Percentiles rank a stretch among this genome's conserved stretches.
phyloP scores from a whole-genome alignment of 2,888 invertebrate species.

The Drosophila siamana region DNA sequence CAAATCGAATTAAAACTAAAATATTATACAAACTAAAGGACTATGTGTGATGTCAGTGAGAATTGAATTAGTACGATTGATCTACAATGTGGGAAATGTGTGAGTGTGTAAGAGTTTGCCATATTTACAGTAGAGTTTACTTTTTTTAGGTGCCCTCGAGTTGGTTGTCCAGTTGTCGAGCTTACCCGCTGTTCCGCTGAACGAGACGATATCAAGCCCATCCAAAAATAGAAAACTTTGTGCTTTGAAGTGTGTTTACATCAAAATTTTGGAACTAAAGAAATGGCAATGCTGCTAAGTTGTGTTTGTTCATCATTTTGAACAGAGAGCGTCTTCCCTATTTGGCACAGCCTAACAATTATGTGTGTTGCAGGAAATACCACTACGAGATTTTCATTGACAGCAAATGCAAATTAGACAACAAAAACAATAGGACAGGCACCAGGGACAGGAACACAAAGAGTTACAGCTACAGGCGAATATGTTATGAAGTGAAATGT shows the following conservation, averaged over 20 bases:
- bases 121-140: neutral
- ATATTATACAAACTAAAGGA: neutral
- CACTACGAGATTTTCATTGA: slow-evolving; percentile 10
- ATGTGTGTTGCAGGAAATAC: slow-evolving; percentile 5
- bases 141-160: neutral
- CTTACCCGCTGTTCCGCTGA: slow-evolving; percentile 40
- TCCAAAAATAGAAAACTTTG: slow-evolving; percentile 10
- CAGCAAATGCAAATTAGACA: slow-evolving; percentile 19
- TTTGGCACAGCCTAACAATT: neutral
- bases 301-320: slow-evolving; percentile 18
- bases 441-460: slow-evolving; percentile 7
- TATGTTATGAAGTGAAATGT: neutral
- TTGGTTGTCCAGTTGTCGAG: slow-evolving; percentile 4
- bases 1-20: neutral
- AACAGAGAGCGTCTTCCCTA: neutral
- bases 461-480: neutral
- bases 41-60: neutral
- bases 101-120: neutral
- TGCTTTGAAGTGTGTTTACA: neutral
- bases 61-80: neutral
- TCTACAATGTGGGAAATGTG: neutral
- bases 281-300: neutral
- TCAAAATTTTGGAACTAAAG: slow-evolving; percentile 19
- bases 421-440: slow-evolving; percentile 4
- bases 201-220: slow-evolving; percentile 41